Evolutionary conservation across 92 coral and sea anemone species (phyloP).

Genomic region (Parazoanthus swiftii): DNA sequence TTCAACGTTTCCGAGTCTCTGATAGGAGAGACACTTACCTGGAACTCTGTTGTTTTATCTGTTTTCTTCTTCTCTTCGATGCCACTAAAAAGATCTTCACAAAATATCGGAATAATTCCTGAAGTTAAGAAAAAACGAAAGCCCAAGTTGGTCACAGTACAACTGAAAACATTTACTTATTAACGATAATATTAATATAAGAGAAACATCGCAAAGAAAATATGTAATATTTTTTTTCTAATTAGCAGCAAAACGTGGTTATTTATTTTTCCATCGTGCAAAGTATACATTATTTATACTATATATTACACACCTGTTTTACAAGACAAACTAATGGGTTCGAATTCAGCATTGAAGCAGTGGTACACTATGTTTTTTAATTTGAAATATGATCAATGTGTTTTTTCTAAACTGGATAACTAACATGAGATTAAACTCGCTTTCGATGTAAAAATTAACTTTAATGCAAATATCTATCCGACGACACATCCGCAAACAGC

Average conservation of each 20-base stretch:
- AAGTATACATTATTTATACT: too few relatives aligned
- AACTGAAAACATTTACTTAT: neutral
- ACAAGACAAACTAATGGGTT: neutral
- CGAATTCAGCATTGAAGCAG: neutral
- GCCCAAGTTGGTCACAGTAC: neutral
- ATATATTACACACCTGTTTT: neutral
- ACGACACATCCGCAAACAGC: neutral
- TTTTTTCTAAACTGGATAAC: too few relatives aligned
- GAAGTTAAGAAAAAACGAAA: neutral
- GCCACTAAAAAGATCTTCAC: slow-evolving; percentile 80
- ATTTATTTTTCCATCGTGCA: neutral
- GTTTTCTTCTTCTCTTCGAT: slow-evolving; percentile 66
- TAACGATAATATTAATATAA: too few relatives aligned
- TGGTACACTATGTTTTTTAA: neutral
- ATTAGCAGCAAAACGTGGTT: neutral
- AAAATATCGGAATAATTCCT: slow-evolving; percentile 90
- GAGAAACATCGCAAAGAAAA: too few relatives aligned
- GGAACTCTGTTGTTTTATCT: slow-evolving; percentile 75
- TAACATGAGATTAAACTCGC: neutral
- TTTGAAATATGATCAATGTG: too few relatives aligned
- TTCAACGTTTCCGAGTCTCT: too few relatives aligned
- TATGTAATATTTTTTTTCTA: too few relatives aligned
- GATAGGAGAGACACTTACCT: slow-evolving; percentile 45
- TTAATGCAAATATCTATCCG: neutral
- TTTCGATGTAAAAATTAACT: neutral